Base-by-base conservation (phyloP, 1,140 invertebrate genomes). In the Sitodiplosis mosellana region DNA sequence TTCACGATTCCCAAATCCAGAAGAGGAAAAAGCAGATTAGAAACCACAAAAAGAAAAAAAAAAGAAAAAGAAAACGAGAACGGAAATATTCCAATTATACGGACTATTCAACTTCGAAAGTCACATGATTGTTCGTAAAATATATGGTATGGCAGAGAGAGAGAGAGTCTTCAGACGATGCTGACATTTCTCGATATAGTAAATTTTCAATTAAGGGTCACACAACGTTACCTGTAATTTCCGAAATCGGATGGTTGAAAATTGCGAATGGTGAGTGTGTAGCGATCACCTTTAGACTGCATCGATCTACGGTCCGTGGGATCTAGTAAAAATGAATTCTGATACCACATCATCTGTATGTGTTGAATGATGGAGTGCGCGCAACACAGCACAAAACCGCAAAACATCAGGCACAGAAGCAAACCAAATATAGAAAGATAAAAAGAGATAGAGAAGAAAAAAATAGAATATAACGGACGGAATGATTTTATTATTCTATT, bases 231-330 rank as follows among this genome's bases (percentile, higher is more conserved):
- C 45, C 49, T 50, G 50, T 72, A 73, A 51, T 74, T 74, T 15
- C 73, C 74, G 58, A 76, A 76, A 57, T 76, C 74, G 3, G 66
- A 61, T n/a, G 60, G 59, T 47, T 72, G 69, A 8, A 75, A 69
- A 51, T 72, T 69, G 18, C 67, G 61, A 12, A 76, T 69, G 45
- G 68, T 71, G 2, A 76, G 59, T 2, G 68, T 70, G 50, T 74
- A 70, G 51, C 65, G 66, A 54, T 70, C 70, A 33, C 69, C 69
- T 18, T 64, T 55, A n/a, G 66, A 64, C 51, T 72, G 68, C 66
- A 74, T 72, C 3, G 67, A 62, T 6, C 72, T 61, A 3, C 69
- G 59, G 48, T 73, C 73, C n/a, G 67, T 72, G 15, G 68, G 68
- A 48, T 74, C 72, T 50, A 75, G 51, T 22, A 71, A 52, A 52